A percentile compares a stretch with the other conserved stretches of the same genome.
These are phyloP conservation scores for Virgularia gustaviana DNA, from an alignment of 92 coral and sea anemone genomes.

Conservation along the genomic window DNA sequence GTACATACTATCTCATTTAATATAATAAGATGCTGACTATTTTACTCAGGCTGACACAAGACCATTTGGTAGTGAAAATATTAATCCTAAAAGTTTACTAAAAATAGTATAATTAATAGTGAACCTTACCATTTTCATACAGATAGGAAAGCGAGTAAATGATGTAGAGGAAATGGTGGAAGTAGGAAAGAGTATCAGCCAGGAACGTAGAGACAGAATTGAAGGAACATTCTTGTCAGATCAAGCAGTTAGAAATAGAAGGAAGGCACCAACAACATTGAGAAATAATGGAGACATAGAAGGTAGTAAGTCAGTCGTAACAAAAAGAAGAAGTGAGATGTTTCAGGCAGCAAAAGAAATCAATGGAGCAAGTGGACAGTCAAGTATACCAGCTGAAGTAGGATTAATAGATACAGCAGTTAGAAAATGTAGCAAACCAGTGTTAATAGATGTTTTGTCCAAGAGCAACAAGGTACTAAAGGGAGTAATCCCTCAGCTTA, in stretches of 20 bases:
- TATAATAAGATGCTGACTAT: no score
- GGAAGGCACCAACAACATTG: neutral
- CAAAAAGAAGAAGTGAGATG: neutral
- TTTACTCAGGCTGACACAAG: no score
- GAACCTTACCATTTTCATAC: no score
- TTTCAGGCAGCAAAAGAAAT: neutral
- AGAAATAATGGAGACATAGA: neutral
- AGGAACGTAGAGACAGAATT: neutral
- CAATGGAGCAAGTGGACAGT: neutral
- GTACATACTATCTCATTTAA: no score
- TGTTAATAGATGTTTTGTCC: neutral
- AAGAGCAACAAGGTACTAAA: neutral
- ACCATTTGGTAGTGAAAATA: no score
- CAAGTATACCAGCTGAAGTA: neutral
- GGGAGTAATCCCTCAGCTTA: slow-evolving; percentile 8
- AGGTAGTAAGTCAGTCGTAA: neutral
- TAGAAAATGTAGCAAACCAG: neutral
- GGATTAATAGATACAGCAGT: neutral
- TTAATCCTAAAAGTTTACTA: no score
- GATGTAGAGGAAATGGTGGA: no score
- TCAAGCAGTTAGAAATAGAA: neutral
- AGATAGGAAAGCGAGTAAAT: no score
- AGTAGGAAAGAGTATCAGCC: neutral
- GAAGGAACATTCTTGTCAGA: neutral
- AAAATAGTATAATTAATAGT: no score